Conservation (phyloP, 2,888 invertebrate species). For the Eretmocerus hayati region DNA sequence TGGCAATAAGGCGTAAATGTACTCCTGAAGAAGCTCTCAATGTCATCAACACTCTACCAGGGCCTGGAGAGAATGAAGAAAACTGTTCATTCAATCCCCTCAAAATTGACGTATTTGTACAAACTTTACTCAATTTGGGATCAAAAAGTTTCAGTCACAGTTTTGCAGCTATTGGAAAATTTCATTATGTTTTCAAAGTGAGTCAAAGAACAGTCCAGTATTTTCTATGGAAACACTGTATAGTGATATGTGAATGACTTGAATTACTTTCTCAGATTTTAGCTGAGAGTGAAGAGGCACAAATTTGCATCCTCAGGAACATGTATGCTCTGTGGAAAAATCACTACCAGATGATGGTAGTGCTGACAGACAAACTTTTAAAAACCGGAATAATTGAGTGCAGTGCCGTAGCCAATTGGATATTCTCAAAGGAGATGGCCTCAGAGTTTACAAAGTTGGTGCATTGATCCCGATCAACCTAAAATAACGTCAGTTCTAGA, state of each 20-base stretch:
- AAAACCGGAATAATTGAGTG: conserved; percentile 97
- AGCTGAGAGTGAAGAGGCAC: conserved; percentile 91
- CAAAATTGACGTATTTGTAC: conserved; percentile 96
- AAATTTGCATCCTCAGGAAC: conserved; percentile 85
- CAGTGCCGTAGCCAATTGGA: conserved; percentile 95
- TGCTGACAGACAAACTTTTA: conserved; percentile 92
- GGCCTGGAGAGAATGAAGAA: conserved; percentile 69
- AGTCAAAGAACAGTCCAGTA: not conserved
- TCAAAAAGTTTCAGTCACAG: conserved; percentile 97
- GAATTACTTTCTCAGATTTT: conserved; percentile 55
- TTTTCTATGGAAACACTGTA: not conserved
- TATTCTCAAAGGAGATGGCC: conserved; percentile 91
- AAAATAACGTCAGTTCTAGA: not conserved
- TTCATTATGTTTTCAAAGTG: conserved; percentile 84
- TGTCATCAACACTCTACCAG: conserved; percentile 80
- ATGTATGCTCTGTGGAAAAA: conserved; percentile 93
- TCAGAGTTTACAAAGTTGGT: conserved; percentile 73
- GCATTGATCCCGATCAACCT: not conserved
- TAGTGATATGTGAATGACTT: not conserved
- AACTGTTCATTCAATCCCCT: conserved; percentile 75
- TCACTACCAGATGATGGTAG: conserved; percentile 95
- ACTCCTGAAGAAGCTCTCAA: conserved; percentile 83
- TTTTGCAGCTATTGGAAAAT: conserved; percentile 97
- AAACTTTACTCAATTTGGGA: conserved; percentile 85
- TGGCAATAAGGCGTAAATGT: conserved; percentile 82